Conservation (phyloP, 1,140 invertebrate genomes). For the Periplaneta americana region DNA sequence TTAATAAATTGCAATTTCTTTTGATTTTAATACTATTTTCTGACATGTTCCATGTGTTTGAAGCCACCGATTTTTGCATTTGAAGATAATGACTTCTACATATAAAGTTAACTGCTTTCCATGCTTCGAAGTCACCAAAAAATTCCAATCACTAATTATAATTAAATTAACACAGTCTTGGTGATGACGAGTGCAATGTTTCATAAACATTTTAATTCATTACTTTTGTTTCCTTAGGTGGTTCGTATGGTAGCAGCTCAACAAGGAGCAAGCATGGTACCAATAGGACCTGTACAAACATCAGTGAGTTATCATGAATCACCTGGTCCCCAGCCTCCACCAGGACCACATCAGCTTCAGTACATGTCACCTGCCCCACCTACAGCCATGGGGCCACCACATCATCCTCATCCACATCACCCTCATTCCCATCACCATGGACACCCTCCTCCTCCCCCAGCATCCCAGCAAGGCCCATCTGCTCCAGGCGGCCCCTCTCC, state of each 20-base stretch:
- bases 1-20: too few species aligned
- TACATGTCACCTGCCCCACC: conserved; percentile 45
- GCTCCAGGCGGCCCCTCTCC: conserved; percentile 35
- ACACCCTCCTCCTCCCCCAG: conserved; percentile 52
- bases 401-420: conserved; percentile 23
- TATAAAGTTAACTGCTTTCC: too few species aligned
- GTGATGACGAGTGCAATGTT: too few species aligned
- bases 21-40: too few species aligned
- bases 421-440: conserved; percentile 36
- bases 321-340: conserved; percentile 33
- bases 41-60: too few species aligned
- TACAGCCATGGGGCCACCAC: conserved; percentile 26
- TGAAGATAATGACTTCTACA: too few species aligned
- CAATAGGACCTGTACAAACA: conserved; percentile 24
- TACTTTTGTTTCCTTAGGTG: conserved; percentile 34
- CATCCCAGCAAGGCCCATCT: conserved; percentile 55
- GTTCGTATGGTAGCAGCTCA: conserved; percentile 46
- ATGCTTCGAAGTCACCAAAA: too few species aligned
- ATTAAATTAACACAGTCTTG: too few species aligned
- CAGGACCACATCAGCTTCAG: conserved; percentile 44
- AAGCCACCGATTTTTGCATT: too few species aligned
- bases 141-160: too few species aligned
- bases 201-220: background rate
- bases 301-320: conserved; percentile 47
- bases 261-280: conserved; percentile 29